Evolutionary conservation across 2,797 vertebrate genomes (phyloP).

Genomic region (Sternotherus odoratus): DNA sequence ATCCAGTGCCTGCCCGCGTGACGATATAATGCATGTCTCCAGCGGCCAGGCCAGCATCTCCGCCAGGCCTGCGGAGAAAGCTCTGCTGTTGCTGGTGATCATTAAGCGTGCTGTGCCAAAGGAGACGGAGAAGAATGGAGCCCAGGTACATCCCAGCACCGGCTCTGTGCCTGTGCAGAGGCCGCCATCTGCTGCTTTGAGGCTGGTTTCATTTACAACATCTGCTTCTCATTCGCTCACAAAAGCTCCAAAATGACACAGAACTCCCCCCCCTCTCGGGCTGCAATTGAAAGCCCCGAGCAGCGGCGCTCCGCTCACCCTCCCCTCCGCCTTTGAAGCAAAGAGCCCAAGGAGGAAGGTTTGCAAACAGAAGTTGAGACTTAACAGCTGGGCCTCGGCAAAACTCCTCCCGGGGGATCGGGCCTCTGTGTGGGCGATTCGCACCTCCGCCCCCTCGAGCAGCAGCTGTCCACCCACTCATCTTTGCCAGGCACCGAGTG

Average conservation of each 20-base stretch:
- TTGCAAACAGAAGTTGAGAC: background rate
- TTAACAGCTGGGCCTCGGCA: background rate
- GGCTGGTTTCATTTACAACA: background rate
- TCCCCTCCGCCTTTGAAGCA: background rate
- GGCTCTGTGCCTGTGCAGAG: rapidly evolving
- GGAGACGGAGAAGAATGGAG: background rate
- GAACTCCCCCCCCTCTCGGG: background rate
- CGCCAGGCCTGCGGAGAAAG: rapidly evolving
- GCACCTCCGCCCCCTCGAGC: background rate
- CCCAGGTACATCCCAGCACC: background rate
- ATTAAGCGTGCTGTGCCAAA: background rate
- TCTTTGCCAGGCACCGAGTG: background rate
- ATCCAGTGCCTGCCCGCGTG: rapidly evolving
- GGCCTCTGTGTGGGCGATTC: background rate
- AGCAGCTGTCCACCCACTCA: background rate
- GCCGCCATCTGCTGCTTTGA: background rate
- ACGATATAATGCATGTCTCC: background rate
- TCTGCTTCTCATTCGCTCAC: background rate
- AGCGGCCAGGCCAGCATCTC: background rate
- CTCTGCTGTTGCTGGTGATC: background rate
- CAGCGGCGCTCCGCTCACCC: background rate
- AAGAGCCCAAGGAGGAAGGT: background rate
- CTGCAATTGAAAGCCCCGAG: background rate
- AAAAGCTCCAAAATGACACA: background rate
- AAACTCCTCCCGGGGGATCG: background rate